phyloP scores from a whole-genome alignment of 2,888 invertebrate species.

The Allygus modestus region DNA sequence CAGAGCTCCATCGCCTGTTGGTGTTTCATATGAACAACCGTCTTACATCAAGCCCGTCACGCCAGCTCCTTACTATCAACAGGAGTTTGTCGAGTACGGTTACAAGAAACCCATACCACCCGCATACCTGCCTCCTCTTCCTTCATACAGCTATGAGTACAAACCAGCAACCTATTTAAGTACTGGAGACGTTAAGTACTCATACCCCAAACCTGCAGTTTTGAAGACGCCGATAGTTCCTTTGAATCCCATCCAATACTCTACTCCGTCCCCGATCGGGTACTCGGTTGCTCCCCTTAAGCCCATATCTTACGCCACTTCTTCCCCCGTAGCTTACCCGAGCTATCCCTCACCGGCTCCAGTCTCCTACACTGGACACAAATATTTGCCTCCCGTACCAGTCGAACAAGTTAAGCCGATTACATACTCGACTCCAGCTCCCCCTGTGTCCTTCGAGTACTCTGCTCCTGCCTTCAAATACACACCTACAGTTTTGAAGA shows the following conservation, averaged over 20 bases:
- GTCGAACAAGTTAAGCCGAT: constrained; percentile 64
- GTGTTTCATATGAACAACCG: constrained; percentile 58
- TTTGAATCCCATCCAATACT: constrained; percentile 68
- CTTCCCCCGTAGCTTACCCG: constrained; percentile 45
- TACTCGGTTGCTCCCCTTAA: constrained; percentile 49
- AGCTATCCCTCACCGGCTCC: constrained; percentile 39
- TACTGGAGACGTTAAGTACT: constrained; percentile 62
- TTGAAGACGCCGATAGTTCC: constrained; percentile 65
- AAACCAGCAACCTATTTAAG: constrained; percentile 46
- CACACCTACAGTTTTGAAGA: constrained; percentile 63
- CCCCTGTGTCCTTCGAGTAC: constrained; percentile 46
- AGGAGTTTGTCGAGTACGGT: neutral
- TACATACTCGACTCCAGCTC: constrained; percentile 52
- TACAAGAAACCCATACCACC: constrained; percentile 52
- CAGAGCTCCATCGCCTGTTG: constrained; percentile 55
- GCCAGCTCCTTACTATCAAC: constrained; percentile 52
- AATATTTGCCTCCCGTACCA: constrained; percentile 61
- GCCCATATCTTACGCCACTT: constrained; percentile 28
- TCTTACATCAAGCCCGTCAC: constrained; percentile 62
- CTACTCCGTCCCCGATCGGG: constrained; percentile 67
- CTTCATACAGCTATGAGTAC: constrained; percentile 59
- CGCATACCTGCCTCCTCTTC: constrained; percentile 47
- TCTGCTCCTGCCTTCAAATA: constrained; percentile 62
- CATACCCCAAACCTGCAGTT: constrained; percentile 66
- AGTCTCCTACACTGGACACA: constrained; percentile 34